Evolutionary conservation across 1,140 invertebrate species (phyloP), one percentile per base, ranked within the genome.

Genomic region (Drusus annulatus): DNA sequence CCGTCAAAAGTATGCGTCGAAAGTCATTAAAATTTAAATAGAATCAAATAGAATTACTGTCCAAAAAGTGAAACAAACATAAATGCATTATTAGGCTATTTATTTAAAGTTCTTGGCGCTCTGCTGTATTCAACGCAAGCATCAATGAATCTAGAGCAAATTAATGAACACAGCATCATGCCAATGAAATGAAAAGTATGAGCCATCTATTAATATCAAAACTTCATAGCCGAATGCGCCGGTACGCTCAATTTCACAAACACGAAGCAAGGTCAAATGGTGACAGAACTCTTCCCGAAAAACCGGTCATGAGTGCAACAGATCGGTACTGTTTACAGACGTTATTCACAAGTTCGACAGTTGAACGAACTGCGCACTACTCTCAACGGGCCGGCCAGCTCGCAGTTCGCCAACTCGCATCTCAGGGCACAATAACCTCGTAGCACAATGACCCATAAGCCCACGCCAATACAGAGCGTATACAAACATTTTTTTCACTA

Each of bases 381-480:
- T 78, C 68, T 75, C 69, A 31, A 51, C 60, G 62, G 50, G 23
- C 17, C 75, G 51, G 31, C 36, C 36, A 45, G 17, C 60, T 21
- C 23, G 31, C 75, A 63, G 31, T 56, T 36, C 36, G 36, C 36
- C 36, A 45, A 8, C 62, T 21, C 23, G 52, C 73, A 63, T 63
- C 69, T 68, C 13, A 45, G 63, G 62, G 81, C 78, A 73, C 81
- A 82, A 82, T 82, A 82, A 82, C 81, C 81, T 68, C 65, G 56
- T 82, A 77, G 81, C 81, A 82, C 81, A 82, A 77, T 82, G 81
- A 82, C 81, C 81, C 78, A 82, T 52, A 78, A 75, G 78, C 58
- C 56, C 74, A 80, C 76, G 19, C 56, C 28, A 56, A 52, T 54
- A 21, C 71, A 56, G 17, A 17, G 76, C 54, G 50, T 78, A 68